Evolutionary conservation across 1,140 invertebrate species (phyloP).

Genomic region (Aphis gossypii): DNA sequence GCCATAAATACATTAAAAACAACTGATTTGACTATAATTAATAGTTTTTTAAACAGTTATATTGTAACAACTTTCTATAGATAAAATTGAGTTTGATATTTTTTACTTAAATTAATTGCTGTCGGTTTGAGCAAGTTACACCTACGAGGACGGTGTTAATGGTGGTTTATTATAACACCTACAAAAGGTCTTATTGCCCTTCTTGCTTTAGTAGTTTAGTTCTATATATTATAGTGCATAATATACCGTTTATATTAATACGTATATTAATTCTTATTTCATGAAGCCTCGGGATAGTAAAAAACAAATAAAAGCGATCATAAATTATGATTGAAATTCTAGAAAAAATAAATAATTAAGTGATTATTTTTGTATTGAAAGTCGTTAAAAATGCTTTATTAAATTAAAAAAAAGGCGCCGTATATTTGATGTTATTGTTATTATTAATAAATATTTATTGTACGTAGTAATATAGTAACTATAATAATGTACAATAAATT

Average conservation of each 20-base stretch:
- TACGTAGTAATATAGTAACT: background rate
- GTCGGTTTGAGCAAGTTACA: background rate
- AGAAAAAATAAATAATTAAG: background rate
- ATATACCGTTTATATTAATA: background rate
- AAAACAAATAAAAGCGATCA: background rate
- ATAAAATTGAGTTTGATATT: background rate
- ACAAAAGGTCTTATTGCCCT: conserved; percentile 11
- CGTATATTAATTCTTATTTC: background rate
- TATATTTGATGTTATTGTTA: background rate
- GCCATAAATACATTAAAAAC: background rate
- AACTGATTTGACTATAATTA: background rate
- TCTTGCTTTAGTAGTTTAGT: background rate
- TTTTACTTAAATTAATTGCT: background rate
- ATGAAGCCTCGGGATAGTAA: background rate
- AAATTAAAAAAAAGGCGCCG: background rate
- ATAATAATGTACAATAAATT: background rate
- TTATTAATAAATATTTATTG: background rate
- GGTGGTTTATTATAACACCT: background rate
- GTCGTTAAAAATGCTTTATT: background rate
- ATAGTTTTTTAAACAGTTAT: background rate
- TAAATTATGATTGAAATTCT: background rate
- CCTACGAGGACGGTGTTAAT: background rate
- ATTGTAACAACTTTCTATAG: background rate
- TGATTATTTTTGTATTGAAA: background rate
- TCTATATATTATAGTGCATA: background rate